phyloP scores from a whole-genome alignment of 2,113 vertebrate species.

The Columba livia region DNA sequence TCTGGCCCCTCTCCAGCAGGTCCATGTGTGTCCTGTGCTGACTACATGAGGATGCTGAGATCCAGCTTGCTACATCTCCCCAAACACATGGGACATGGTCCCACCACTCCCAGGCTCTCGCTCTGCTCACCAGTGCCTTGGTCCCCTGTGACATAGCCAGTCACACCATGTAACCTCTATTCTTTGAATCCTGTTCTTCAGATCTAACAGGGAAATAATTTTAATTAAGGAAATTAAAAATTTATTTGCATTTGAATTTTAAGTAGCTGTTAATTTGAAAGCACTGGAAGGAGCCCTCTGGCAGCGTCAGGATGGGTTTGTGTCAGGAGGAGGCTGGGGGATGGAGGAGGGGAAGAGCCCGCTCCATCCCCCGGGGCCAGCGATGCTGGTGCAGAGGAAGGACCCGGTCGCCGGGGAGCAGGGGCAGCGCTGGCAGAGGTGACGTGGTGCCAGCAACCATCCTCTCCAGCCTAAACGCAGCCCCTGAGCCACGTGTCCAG shows the following conservation, averaged over 20 bases:
- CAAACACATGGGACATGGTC: fast-evolving
- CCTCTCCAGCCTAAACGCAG: background rate
- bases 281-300: background rate
- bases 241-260: constrained; percentile 32
- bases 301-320: background rate
- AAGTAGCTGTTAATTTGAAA: constrained; percentile 32
- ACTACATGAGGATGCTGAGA: background rate
- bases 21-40: too few species aligned
- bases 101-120: fast-evolving
- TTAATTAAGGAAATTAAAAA: constrained; percentile 62
- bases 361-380: background rate
- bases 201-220: constrained; percentile 31
- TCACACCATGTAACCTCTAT: background rate
- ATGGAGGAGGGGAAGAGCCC: background rate
- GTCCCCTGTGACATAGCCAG: background rate
- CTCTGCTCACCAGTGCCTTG: background rate
- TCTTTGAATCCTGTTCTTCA: constrained; percentile 24
- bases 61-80: background rate
- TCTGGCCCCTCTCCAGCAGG: too few species aligned
- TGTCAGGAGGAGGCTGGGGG: background rate
- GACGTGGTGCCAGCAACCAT: background rate
- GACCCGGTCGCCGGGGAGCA: background rate
- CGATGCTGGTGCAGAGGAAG: background rate
- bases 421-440: background rate
- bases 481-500: background rate